phyloP scores from a whole-genome alignment of 2,113 vertebrate species.

The Puntigrus tetrazona region DNA sequence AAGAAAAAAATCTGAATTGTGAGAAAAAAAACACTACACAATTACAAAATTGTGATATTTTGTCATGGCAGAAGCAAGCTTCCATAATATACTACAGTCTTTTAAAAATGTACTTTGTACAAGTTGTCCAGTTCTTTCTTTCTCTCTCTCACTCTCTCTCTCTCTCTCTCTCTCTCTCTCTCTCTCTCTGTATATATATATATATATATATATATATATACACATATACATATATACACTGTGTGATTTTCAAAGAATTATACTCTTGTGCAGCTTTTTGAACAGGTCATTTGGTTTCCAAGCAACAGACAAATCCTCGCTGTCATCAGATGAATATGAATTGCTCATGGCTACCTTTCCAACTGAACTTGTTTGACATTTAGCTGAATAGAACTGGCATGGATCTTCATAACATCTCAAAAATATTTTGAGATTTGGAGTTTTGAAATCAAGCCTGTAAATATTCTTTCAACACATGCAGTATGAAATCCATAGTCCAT shows the following conservation, averaged over 20 bases:
- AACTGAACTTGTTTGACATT: not conserved
- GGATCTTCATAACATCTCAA: not conserved
- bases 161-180: too few species aligned
- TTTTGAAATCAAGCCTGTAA: not conserved
- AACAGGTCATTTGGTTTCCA: constrained; percentile 36
- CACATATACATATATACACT: not conserved
- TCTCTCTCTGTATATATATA: too few species aligned
- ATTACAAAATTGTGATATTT: too few species aligned
- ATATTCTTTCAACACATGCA: not conserved
- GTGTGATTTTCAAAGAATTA: not conserved
- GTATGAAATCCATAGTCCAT: not conserved
- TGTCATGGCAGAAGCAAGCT: not conserved
- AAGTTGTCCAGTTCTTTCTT: not conserved
- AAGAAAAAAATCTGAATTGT: too few species aligned
- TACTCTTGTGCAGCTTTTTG: not conserved
- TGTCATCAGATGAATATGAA: constrained; percentile 32
- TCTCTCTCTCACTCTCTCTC: not conserved
- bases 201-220: too few species aligned
- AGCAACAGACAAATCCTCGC: constrained; percentile 26
- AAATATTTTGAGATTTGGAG: not conserved
- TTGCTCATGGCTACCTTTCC: constrained; percentile 19
- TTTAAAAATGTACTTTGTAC: not conserved
- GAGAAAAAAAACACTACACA: too few species aligned
- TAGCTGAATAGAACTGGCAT: constrained; percentile 2
- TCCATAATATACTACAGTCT: not conserved